Evolutionary conservation across 1,140 invertebrate genomes (phyloP), one percentile per base, ranked within the genome.

Genomic region (Drosophila prosaltans): DNA sequence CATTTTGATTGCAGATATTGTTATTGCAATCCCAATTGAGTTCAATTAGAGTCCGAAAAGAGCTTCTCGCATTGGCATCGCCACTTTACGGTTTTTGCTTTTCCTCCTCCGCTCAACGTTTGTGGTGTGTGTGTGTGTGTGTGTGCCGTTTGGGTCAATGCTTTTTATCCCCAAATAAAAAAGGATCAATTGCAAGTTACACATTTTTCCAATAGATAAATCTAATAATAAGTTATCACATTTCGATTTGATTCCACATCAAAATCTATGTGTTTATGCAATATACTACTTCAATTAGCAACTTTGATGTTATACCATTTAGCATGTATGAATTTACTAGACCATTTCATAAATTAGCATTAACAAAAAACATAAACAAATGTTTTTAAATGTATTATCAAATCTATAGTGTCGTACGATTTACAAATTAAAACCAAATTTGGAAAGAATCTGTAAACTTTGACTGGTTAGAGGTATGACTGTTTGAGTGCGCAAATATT

Each of bases 21-120:
- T 85, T 88, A 85, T 85, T 82, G 74, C 82, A 71, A 61, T 61
- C 71, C 69, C 82, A 85, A 85, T 85, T 85, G 81, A 79, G 83
- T 69, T 88, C 83, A 85, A 85, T 85, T 85, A 79, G 75, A 71
- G 79, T 70, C 59, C 58, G 78, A 78, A 72, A 59, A 54, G 75
- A 60, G 79, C 74, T 76, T 77, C 65, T 66, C 69, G 54, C 69
- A 63, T 7, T 24, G 45, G 45, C 45, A 51, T 51, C 45, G 32
- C 6, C 32, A 36, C 6, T 36, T 36, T n/a, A 43, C 8, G 8
- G 2, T 8, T 26, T 51, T 8, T 8, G 9, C 21, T 26, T 24
- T 51, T 10, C 7, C 8, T 2, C 45, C 45, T 43, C 41, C 3
- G 8, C 11, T 11, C 16, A 43, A 4, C 26, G 45, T 21, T 5